phyloP scores from a whole-genome alignment of 2,888 invertebrate species.

The Dolomedes plantarius region DNA sequence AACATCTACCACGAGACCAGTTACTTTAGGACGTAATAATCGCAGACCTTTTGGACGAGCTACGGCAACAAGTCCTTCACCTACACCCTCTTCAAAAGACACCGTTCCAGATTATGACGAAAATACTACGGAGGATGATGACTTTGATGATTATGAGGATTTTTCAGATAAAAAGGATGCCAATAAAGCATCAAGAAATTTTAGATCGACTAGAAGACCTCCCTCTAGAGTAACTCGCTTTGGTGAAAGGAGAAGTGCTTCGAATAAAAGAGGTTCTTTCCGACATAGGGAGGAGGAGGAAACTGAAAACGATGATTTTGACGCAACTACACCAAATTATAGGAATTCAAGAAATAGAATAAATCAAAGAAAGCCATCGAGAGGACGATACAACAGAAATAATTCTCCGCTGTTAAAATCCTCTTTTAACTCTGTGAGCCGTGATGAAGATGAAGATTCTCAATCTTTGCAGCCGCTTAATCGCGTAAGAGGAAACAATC shows the following conservation, averaged over 20 bases:
- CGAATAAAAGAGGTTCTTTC: slow-evolving; percentile 64
- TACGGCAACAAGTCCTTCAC: slow-evolving; percentile 43
- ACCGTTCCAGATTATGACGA: slow-evolving; percentile 66
- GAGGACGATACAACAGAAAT: slow-evolving; percentile 49
- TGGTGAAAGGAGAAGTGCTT: slow-evolving; percentile 65
- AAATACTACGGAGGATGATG: slow-evolving; percentile 70
- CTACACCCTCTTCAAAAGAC: slow-evolving; percentile 64
- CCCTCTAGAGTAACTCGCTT: slow-evolving; percentile 47
- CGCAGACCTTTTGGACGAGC: slow-evolving; percentile 60
- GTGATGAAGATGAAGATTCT: slow-evolving; percentile 65
- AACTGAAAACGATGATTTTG: slow-evolving; percentile 68
- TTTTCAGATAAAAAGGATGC: slow-evolving; percentile 54
- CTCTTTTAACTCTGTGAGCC: slow-evolving; percentile 68
- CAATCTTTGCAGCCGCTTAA: slow-evolving; percentile 55
- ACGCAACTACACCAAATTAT: slow-evolving; percentile 64
- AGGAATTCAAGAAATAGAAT: slow-evolving; percentile 48
- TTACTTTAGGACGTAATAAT: slow-evolving; percentile 38
- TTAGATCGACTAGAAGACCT: slow-evolving; percentile 55
- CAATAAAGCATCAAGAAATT: slow-evolving; percentile 40
- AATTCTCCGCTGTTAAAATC: slow-evolving; percentile 58
- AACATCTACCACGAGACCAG: slow-evolving; percentile 23
- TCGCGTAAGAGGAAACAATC: slow-evolving; percentile 47
- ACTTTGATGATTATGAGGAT: slow-evolving; percentile 65
- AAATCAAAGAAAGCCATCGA: slow-evolving; percentile 52
- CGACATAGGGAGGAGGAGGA: slow-evolving; percentile 61